These are phyloP conservation scores for Spilogale gracilis DNA, from an alignment of 2,113 vertebrate species.

Conservation along the genomic window DNA sequence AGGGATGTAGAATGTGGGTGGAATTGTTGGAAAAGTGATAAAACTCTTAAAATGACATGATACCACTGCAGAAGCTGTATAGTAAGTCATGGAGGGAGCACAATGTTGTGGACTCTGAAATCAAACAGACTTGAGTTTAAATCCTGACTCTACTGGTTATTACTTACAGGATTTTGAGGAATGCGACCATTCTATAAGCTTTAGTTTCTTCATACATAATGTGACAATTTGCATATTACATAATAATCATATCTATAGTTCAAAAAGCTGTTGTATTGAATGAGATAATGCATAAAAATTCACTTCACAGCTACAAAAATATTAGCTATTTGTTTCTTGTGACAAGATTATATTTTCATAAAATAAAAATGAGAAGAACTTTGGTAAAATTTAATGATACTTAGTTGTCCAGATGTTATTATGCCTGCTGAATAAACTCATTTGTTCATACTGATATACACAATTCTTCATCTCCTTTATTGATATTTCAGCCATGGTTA, in stretches of 20 bases:
- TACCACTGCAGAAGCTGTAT: background rate
- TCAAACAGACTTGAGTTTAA: background rate
- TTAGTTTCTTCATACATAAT: slow-evolving; percentile 20
- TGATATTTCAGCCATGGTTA: background rate
- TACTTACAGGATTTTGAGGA: background rate
- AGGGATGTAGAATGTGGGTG: background rate
- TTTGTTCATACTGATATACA: background rate
- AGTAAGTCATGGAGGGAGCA: background rate
- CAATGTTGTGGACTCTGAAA: background rate
- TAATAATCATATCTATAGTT: background rate
- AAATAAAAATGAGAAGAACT: background rate
- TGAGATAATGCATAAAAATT: background rate
- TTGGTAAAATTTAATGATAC: background rate
- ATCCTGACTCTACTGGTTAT: background rate
- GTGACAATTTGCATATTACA: background rate
- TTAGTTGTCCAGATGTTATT: background rate
- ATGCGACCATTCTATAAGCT: background rate
- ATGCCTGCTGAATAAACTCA: background rate
- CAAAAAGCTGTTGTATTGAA: background rate
- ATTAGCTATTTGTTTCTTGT: background rate
- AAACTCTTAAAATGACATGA: slow-evolving; percentile 12
- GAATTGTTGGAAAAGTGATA: slow-evolving; percentile 37
- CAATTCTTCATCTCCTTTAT: background rate
- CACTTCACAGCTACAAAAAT: background rate
- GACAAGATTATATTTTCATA: slow-evolving; percentile 20